Evolutionary conservation across 2,113 vertebrate species (phyloP), one percentile per base, ranked within the genome.

Genomic region (Symphodus melops): DNA sequence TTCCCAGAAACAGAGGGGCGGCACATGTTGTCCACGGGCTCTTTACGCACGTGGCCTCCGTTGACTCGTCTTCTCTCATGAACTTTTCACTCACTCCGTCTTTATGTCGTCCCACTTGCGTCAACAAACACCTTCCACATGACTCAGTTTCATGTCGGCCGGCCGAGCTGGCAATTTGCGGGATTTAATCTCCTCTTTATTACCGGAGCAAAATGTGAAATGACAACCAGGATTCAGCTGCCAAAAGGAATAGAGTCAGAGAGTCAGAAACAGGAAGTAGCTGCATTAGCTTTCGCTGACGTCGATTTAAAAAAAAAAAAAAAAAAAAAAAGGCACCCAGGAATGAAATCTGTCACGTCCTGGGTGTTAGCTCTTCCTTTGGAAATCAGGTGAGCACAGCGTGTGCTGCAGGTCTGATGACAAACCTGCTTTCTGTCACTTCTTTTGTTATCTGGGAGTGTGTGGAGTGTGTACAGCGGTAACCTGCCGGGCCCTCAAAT

Each of bases 1-100:
- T 75, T 82, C 69, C 72, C 57, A 49, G 75, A 82, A 86, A 57
- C 57, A 56, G 67, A 76, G 57, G 51, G 68, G 81, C 74, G 79
- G 79, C 73, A 81, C 76, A 80, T 84, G 70, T 52, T 20, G 12
- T 54, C 54, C 53, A 75, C 54, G 0, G 21, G 21, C 41, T 23
- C 58, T 0, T 7, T 2, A 17, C 0, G 7, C 56, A 64, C 8
- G 19, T 9, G 21, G 21, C 19, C 36, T 17, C 4, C 0, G 49
- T 52, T 48, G 55, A 82, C 20, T 71, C 70, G 17, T 1, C 62
- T 21, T 49, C 46, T 41, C 13, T n/a, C 28, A 60, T 59, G 23
- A 10, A 58, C 1, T 3, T 2, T 66, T 54, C 3, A 17, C 56
- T 37, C 52, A 51, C 20, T 21, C 6, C 17, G 9, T 70, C 70